These are phyloP conservation scores for Apis laboriosa DNA, from an alignment of 1,140 invertebrate genomes.

Conservation along the genomic window DNA sequence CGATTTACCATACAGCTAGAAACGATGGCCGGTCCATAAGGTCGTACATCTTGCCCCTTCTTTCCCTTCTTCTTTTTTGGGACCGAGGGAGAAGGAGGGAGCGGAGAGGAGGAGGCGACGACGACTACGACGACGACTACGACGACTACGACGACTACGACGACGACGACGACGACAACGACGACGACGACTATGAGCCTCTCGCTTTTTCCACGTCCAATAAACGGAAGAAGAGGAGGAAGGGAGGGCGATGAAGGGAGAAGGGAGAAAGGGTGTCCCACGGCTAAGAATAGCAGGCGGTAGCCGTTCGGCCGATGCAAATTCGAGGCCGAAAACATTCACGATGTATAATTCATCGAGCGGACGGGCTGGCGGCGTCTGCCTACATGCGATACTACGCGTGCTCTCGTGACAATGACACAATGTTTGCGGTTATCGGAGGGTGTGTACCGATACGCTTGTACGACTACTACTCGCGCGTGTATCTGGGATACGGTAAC, in stretches of 20 bases:
- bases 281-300: slow-evolving; percentile 64
- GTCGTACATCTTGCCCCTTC: slow-evolving; percentile 47
- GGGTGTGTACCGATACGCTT: slow-evolving; percentile 43
- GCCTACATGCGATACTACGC: slow-evolving; percentile 63
- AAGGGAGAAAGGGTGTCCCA: slow-evolving; percentile 36
- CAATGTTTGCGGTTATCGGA: slow-evolving; percentile 64
- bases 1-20: slow-evolving; percentile 31
- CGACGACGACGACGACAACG: no score
- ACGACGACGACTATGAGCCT: background rate
- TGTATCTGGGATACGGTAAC: slow-evolving; percentile 3
- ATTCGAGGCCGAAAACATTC: slow-evolving; percentile 67
- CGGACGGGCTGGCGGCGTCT: slow-evolving; percentile 56
- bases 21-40: slow-evolving; percentile 25
- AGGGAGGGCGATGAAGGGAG: background rate
- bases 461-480: slow-evolving; percentile 16
- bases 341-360: slow-evolving; percentile 71
- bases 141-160: background rate
- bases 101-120: background rate
- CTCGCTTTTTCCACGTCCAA: slow-evolving; percentile 43
- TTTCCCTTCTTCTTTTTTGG: background rate
- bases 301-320: slow-evolving; percentile 67
- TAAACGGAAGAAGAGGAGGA: slow-evolving; percentile 22
- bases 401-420: slow-evolving; percentile 67
- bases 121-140: no score
- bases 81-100: background rate